Conservation (phyloP, 1,140 invertebrate species). For the Diabrotica virgifera region DNA sequence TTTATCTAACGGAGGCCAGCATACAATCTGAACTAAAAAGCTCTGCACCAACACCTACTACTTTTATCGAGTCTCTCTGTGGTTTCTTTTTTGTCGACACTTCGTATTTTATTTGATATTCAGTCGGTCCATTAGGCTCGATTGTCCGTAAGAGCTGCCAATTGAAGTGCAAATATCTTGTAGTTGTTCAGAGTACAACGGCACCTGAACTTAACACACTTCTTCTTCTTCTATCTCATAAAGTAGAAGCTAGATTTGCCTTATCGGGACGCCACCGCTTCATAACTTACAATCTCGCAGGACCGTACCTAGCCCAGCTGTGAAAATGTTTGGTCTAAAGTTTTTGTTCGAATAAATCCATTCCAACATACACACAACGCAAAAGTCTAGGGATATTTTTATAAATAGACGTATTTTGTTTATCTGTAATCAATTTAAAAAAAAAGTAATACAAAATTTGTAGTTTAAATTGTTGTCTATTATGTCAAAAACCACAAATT, state of each 20-base stretch:
- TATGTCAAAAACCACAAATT: too few relatives aligned
- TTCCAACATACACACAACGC: too few relatives aligned
- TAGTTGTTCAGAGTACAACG: constrained; percentile 12
- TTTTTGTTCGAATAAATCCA: too few relatives aligned
- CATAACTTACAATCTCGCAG: not conserved
- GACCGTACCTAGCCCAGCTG: too few relatives aligned
- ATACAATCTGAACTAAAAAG: too few relatives aligned
- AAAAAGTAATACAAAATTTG: too few relatives aligned
- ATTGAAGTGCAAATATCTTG: constrained; percentile 1
- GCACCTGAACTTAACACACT: constrained; percentile 14
- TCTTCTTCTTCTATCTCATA: not conserved
- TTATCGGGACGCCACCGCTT: not conserved
- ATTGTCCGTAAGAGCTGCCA: constrained; percentile 1
- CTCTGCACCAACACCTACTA: not conserved
- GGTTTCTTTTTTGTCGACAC: not conserved
- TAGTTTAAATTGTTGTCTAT: too few relatives aligned
- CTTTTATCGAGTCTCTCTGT: not conserved
- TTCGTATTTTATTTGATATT: not conserved
- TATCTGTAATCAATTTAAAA: too few relatives aligned
- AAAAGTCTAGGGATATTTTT: too few relatives aligned
- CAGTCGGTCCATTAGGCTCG: not conserved
- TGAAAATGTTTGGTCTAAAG: too few relatives aligned
- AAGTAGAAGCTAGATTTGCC: not conserved
- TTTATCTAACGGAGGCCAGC: too few relatives aligned
- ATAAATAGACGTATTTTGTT: too few relatives aligned